Evolutionary conservation across 2,888 invertebrate species (phyloP).

Genomic region (Eupithecia vulgata): DNA sequence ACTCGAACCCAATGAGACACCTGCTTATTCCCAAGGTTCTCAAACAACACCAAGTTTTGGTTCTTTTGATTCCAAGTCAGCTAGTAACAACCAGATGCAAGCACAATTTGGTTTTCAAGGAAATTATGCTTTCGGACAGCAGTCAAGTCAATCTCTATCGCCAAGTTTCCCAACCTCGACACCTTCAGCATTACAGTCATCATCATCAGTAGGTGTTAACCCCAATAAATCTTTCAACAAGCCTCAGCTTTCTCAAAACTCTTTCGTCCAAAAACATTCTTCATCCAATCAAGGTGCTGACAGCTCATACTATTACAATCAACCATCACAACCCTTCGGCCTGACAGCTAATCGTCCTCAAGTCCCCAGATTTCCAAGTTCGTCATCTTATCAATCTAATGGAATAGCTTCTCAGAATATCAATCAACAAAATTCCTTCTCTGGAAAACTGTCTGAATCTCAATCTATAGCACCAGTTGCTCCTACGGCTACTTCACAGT

Average conservation of each 20-base stretch:
- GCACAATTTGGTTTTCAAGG: conserved; percentile 27
- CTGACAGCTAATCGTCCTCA: conserved; percentile 44
- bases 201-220: not conserved
- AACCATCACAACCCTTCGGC: conserved; percentile 61
- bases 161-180: conserved; percentile 26
- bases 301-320: conserved; percentile 66
- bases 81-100: conserved; percentile 22
- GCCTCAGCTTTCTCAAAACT: conserved; percentile 8
- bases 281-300: conserved; percentile 51
- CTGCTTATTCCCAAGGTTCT: conserved; percentile 28
- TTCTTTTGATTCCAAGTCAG: conserved; percentile 21
- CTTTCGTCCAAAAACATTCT: conserved; percentile 40
- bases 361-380: conserved; percentile 51
- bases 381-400: conserved; percentile 56
- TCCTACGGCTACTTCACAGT: conserved; percentile 41
- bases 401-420: conserved; percentile 40
- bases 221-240: not conserved
- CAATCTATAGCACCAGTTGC: conserved; percentile 41
- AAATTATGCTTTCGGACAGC: conserved; percentile 25
- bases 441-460: conserved; percentile 41
- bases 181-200: conserved; percentile 20
- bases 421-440: conserved; percentile 35
- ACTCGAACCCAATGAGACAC: conserved; percentile 49
- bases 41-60: conserved; percentile 25
- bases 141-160: conserved; percentile 27